Evolutionary conservation across 2,888 invertebrate species (phyloP), one percentile per base, ranked within the genome.

Genomic region (Lasioglossum morio): DNA sequence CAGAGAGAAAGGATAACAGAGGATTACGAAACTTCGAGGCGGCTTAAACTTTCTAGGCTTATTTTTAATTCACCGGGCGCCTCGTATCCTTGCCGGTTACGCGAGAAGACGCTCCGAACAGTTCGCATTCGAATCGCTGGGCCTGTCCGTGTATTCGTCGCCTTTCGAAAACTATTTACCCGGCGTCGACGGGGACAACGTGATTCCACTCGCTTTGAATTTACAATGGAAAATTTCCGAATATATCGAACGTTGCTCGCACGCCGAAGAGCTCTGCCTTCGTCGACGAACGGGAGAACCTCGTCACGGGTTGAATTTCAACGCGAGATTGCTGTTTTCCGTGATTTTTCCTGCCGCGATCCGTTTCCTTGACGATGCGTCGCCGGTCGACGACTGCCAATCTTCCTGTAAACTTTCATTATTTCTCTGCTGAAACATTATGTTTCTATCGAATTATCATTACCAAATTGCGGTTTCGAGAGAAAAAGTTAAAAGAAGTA

Each of bases 51-150:
- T 77, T 75, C 70, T 70, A 40, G 66, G 85, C 60, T 84, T 84
- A 86, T 86, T 86, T 86, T 84, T 86, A 86, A 86, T 86, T 86
- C 81, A 86, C 73, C 60, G 37, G 16, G 72, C 48, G 23, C 34
- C 75, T 53, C 72, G 84, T 72, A 40, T 81, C 63, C 78, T 12
- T 34, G 30, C 79, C 43, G n/a, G 48, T 34, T 34, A 34, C 76
- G 77, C 37, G 69, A 73, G 48, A 63, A 74, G 77, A 46, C 66
- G 27, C 16, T 63, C 23, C 60, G 60, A 72, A 57, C 69, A 66
- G 77, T 78, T 76, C 75, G 72, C 10, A 53, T 46, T 19, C 57
- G 16, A 48, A 63, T 63, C 37, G 73, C 48, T 34, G 1, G n/a
- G 34, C 30, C 30, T 19, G 48, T 48, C 8, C 53, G 48, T 63